These are phyloP conservation scores for Drosophila helvetica DNA, from an alignment of 2,888 invertebrate genomes.

Conservation along the genomic window DNA sequence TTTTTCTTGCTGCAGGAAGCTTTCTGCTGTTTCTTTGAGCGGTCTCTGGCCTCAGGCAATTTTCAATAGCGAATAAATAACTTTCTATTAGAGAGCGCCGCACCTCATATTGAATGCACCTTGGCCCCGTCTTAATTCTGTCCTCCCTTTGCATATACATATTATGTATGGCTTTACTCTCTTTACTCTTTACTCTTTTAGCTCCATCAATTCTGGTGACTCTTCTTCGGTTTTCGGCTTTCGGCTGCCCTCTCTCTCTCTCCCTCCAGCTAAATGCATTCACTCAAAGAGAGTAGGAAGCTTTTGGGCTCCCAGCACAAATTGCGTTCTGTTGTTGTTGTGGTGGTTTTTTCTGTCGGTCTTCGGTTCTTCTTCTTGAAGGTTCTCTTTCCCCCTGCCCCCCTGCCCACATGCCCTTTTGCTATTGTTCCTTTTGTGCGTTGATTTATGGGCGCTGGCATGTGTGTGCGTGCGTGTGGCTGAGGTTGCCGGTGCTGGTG, in stretches of 20 bases:
- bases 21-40: conserved; percentile 43
- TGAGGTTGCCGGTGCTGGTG: conserved; percentile 19
- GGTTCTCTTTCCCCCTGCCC: background rate
- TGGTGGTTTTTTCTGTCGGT: background rate
- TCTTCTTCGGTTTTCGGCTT: background rate
- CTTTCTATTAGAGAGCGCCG: background rate
- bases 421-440: conserved; percentile 63
- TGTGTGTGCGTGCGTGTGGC: conserved; percentile 26
- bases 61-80: background rate
- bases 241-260: background rate
- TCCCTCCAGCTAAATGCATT: conserved; percentile 6
- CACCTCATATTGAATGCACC: background rate
- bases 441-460: conserved; percentile 66
- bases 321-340: conserved; percentile 69
- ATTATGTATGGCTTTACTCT: background rate
- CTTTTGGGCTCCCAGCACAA: conserved; percentile 55
- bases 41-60: background rate
- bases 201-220: background rate
- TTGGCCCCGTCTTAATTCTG: conserved; percentile 9
- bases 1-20: conserved; percentile 17
- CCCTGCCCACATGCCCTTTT: conserved; percentile 11
- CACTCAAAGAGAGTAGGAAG: background rate
- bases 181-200: background rate
- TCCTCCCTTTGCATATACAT: conserved; percentile 6
- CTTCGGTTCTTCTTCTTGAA: conserved; percentile 24